Evolutionary conservation across 2,888 invertebrate species (phyloP).

Genomic region (Protula sp.): DNA sequence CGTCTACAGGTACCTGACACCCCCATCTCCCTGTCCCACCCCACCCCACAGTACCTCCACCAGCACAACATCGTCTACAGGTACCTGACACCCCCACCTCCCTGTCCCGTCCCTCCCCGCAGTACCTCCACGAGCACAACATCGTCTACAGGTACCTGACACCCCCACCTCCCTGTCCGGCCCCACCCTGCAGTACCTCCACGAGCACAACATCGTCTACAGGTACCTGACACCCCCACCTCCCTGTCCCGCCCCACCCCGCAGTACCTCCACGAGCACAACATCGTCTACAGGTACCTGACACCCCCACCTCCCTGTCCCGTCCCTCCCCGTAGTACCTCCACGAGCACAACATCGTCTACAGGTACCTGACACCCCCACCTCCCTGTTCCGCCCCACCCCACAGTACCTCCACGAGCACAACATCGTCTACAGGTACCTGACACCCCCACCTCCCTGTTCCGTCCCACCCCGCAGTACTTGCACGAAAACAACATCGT

Average conservation of each 20-base stretch:
- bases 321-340: slow-evolving; percentile 98
- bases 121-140: slow-evolving; percentile 97
- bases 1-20: slow-evolving; percentile 71
- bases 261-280: slow-evolving; percentile 98
- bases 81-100: slow-evolving; percentile 43
- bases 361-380: slow-evolving; percentile 98
- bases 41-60: slow-evolving; percentile 88
- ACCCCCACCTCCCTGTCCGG: slow-evolving; percentile 99
- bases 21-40: background rate
- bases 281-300: slow-evolving; percentile 96
- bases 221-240: slow-evolving; percentile 97
- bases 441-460: too few relatives aligned
- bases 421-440: slow-evolving; percentile 95
- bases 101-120: slow-evolving; percentile 58
- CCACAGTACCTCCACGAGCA: slow-evolving; percentile 98
- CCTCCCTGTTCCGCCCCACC: slow-evolving; percentile 96
- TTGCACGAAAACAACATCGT: slow-evolving; percentile 98
- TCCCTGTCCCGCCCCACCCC: slow-evolving; percentile 98
- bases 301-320: slow-evolving; percentile 99
- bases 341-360: slow-evolving; percentile 97
- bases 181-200: slow-evolving; percentile 96
- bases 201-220: slow-evolving; percentile 98
- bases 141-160: slow-evolving; percentile 96
- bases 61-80: slow-evolving; percentile 98
- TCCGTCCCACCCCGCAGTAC: slow-evolving; percentile 95